phyloP scores from a whole-genome alignment of 2,113 vertebrate species.

The Syrmaticus mikado region DNA sequence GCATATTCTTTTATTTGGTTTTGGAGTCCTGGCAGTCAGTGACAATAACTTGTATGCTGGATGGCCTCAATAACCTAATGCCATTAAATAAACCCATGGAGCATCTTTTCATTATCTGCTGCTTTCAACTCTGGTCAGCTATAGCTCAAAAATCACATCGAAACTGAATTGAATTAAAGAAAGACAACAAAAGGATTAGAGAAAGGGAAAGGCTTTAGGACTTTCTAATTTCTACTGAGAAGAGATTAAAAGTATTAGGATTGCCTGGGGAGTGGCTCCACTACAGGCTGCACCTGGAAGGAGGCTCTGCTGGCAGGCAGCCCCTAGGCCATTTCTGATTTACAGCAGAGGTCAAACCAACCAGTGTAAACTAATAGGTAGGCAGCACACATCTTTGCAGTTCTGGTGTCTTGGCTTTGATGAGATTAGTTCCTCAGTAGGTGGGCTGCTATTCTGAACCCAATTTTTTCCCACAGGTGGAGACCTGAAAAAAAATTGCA shows the following conservation, averaged over 20 bases:
- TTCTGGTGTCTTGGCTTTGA: not conserved
- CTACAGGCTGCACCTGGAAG: not conserved
- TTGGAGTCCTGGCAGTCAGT: not conserved
- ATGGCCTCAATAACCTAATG: not conserved
- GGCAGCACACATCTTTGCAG: not conserved
- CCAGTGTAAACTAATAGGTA: not conserved
- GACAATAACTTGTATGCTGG: fast-evolving
- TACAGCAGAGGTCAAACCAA: not conserved
- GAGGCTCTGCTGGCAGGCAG: not conserved
- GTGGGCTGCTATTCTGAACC: not conserved
- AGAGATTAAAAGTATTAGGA: conserved; percentile 2
- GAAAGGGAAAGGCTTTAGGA: not conserved
- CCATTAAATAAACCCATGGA: conserved; percentile 9
- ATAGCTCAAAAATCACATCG: not conserved
- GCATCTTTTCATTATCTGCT: not conserved
- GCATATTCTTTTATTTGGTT: not conserved
- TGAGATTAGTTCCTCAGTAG: not conserved
- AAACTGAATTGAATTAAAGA: not conserved
- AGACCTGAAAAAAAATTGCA: not conserved
- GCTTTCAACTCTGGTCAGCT: not conserved
- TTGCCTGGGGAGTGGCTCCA: not conserved
- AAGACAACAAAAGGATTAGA: conserved; percentile 24
- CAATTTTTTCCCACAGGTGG: not conserved
- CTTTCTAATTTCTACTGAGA: conserved; percentile 29
- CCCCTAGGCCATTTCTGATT: not conserved